phyloP scores from a whole-genome alignment of 2,888 invertebrate genomes.

The Chirona hameri region DNA sequence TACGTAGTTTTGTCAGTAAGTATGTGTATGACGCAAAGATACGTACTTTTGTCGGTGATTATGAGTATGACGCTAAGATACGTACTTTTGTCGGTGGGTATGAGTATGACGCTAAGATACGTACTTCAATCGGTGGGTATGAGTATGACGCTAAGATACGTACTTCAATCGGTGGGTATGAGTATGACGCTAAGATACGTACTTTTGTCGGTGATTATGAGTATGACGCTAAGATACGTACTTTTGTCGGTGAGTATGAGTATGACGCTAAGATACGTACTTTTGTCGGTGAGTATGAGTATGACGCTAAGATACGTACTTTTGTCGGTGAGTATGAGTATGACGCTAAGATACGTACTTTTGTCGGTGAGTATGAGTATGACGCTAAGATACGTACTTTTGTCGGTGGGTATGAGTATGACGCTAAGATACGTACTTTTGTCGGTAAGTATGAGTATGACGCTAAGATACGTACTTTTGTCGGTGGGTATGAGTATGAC shows the following conservation, averaged over 20 bases:
- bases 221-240: constrained; percentile 5
- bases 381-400: constrained; percentile 44
- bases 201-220: neutral
- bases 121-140: neutral
- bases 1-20: neutral
- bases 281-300: neutral
- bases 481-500: constrained; percentile 95
- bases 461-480: constrained; percentile 50
- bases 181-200: constrained; percentile 81
- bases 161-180: constrained; percentile 79
- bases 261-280: constrained; percentile 68
- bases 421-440: constrained; percentile 58
- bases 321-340: constrained; percentile 92
- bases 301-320: constrained; percentile 31
- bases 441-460: neutral
- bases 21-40: neutral
- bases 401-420: constrained; percentile 93
- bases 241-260: constrained; percentile 88
- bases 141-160: neutral
- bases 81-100: constrained; percentile 76
- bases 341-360: constrained; percentile 62
- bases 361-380: neutral
- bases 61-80: neutral
- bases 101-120: constrained; percentile 86
- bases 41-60: neutral